Conservation (phyloP, 2,888 invertebrate species). For the Dasysyrphus albostriatus region DNA sequence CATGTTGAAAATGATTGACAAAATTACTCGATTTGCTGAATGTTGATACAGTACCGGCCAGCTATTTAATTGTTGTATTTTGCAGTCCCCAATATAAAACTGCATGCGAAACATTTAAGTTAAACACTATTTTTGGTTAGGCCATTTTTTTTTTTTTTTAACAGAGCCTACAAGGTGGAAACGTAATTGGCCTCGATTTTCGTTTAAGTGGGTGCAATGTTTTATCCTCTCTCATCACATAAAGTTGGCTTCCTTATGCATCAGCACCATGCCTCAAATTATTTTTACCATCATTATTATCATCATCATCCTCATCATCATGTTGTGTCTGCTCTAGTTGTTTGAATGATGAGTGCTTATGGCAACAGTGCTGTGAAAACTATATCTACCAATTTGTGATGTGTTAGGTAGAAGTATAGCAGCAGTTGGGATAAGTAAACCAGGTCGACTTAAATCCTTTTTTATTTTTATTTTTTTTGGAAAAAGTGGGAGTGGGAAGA, state of each 20-base stretch:
- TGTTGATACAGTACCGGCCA: neutral
- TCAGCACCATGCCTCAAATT: neutral
- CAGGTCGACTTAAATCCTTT: conserved; percentile 55
- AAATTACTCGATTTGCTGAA: conserved; percentile 5
- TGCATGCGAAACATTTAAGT: conserved; percentile 12
- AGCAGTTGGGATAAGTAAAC: conserved; percentile 53
- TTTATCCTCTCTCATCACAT: conserved; percentile 18
- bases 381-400: conserved; percentile 27
- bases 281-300: neutral
- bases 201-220: conserved; percentile 41
- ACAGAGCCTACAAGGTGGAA: neutral
- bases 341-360: conserved; percentile 45
- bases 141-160: neutral
- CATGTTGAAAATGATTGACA: neutral
- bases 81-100: neutral
- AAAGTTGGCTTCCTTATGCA: conserved; percentile 34
- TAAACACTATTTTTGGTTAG: neutral
- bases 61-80: conserved; percentile 15
- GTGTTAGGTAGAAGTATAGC: conserved; percentile 39
- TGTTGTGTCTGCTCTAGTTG: conserved; percentile 62
- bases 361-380: conserved; percentile 30
- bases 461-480: neutral
- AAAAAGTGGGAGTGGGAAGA: neutral
- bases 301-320: conserved; percentile 32
- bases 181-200: conserved; percentile 46